Evolutionary conservation across 2,797 vertebrate genomes (phyloP).

Genomic region (Lacerta bilineata): DNA sequence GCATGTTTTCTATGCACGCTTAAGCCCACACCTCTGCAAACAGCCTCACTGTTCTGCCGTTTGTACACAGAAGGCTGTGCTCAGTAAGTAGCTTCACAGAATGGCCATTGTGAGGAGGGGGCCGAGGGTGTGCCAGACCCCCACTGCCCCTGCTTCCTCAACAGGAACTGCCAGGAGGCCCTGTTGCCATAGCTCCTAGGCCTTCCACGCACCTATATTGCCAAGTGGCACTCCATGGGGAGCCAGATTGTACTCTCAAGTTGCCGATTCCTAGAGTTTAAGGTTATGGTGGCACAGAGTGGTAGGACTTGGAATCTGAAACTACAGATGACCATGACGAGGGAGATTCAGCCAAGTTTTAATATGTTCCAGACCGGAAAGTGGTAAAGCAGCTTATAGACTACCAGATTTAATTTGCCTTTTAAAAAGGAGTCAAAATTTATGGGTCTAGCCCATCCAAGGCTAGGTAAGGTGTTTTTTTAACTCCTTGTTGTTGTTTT

Average conservation of each 20-base stretch:
- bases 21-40: not conserved
- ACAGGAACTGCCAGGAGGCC: not conserved
- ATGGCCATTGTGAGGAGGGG: not conserved
- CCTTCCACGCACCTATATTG: not conserved
- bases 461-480: too few relatives aligned
- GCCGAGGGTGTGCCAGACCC: not conserved
- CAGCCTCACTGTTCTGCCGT: not conserved
- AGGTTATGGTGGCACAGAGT: not conserved
- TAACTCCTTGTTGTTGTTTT: not conserved
- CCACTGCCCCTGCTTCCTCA: not conserved
- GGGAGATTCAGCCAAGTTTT: conserved; percentile 26
- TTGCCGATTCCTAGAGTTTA: not conserved
- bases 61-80: not conserved
- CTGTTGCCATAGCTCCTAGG: not conserved
- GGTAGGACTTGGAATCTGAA: not conserved
- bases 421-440: conserved; percentile 41
- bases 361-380: conserved; percentile 15
- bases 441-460: conserved; percentile 34
- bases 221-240: not conserved
- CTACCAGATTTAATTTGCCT: conserved; percentile 18
- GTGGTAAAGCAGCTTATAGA: too few relatives aligned
- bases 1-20: conserved; percentile 5
- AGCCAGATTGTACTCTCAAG: not conserved
- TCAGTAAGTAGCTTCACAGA: not conserved
- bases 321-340: conserved; percentile 11